Evolutionary conservation across 2,888 invertebrate species (phyloP), one percentile per base, ranked within the genome.

Genomic region (Callyntrura guangdongensis): DNA sequence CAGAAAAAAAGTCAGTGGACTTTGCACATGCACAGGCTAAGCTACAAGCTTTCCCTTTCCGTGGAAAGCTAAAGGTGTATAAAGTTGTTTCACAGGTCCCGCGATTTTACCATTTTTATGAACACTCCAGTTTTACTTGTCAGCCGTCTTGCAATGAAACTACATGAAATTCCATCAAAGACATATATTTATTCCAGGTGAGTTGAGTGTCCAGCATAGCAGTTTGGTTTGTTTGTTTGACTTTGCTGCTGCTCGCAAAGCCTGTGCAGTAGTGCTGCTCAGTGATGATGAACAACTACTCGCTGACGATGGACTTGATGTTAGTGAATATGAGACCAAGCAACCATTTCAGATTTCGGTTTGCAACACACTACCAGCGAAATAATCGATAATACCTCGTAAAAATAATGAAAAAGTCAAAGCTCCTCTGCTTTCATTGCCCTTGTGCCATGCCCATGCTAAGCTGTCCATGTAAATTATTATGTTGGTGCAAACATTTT

Each of bases 111-210:
- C 27, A 20, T 6, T 67, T 67, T 53, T 56, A 56, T 4, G 25
- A 56, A 12, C 47, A 72, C 47, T 53, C 27, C 49, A 36, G 11
- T 36, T 17, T 12, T 8, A 45, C n/a, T 20, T 25, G 3, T 64
- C 1, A 49, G 17, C n/a, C n/a, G n/a, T n/a, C 6, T 14, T 74
- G n/a, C 82, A 72, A 83, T 89, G 89, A 85, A 89, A 89, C 77
- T 67, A 64, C 84, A 84, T 89, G 84, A 84, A 84, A 89, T 84
- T 56, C 77, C 84, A 89, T 89, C 84, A 84, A 89, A 89, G 61
- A 25, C 45, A 1, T 17, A 64, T 9, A 12, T 27, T 69, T 9
- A 12, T 27, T 69, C 17, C 47, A 47, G 12, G 20, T 22, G 17
- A 12, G 86, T 45, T 45, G 45, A 9, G 22, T 25, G 64, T n/a